phyloP scores from a whole-genome alignment of 2,113 vertebrate genomes.

The Corythoichthys haematopterus region DNA sequence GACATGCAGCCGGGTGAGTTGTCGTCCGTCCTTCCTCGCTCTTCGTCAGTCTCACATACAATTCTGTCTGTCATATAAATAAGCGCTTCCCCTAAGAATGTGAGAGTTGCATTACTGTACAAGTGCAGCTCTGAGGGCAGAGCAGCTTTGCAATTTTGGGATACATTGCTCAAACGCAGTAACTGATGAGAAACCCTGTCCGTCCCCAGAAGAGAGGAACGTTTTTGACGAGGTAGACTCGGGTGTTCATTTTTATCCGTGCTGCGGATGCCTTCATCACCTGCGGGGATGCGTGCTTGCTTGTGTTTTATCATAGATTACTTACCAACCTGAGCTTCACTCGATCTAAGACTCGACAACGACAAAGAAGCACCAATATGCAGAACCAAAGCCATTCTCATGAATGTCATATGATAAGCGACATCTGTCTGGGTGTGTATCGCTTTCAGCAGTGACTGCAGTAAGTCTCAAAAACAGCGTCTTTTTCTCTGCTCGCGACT shows the following conservation, averaged over 20 bases:
- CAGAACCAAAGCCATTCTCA: conserved; percentile 29
- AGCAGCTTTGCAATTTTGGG: conserved; percentile 25
- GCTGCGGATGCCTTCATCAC: conserved; percentile 28
- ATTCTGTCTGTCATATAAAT: conserved; percentile 30
- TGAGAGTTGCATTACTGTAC: conserved; percentile 46
- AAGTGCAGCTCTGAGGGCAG: conserved; percentile 33
- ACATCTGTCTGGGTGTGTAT: conserved; percentile 39
- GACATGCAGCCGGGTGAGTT: conserved; percentile 59
- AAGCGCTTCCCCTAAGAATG: conserved; percentile 31
- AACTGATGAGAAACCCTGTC: conserved; percentile 22
- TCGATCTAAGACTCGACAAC: conserved; percentile 8
- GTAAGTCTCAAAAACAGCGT: conserved; percentile 7
- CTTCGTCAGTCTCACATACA: conserved; percentile 23
- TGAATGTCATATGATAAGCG: conserved; percentile 47
- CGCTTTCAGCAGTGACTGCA: conserved; percentile 23
- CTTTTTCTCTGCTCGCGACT: conserved; percentile 6
- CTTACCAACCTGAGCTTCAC: conserved; percentile 7
- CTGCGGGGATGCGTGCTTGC: conserved; percentile 15
- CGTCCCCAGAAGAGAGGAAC: conserved; percentile 11
- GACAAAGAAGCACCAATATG: conserved; percentile 20
- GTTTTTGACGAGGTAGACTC: conserved; percentile 19
- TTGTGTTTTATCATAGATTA: conserved; percentile 6
- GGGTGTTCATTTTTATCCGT: conserved; percentile 16
- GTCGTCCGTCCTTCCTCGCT: conserved; percentile 23
- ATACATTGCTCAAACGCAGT: conserved; percentile 17